These are phyloP conservation scores for Oreortyx pictus DNA, from an alignment of 2,797 vertebrate genomes.

Conservation along the genomic window DNA sequence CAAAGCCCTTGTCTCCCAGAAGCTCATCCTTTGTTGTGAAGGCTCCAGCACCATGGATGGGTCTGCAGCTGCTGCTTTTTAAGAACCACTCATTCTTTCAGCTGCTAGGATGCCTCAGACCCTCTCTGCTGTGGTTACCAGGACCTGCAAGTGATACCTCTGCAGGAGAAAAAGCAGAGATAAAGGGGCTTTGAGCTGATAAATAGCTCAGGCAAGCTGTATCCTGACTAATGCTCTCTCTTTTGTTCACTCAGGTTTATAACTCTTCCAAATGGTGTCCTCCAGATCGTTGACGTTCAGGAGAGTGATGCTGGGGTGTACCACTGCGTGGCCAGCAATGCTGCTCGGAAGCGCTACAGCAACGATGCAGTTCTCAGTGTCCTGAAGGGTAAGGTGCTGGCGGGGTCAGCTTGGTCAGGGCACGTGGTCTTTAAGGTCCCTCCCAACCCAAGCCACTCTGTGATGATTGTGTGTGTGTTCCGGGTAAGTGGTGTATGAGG, in stretches of 20 bases:
- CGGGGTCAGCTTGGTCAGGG: not conserved
- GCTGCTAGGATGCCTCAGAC: not conserved
- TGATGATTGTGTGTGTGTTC: not conserved
- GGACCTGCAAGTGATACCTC: not conserved
- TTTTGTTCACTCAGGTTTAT: constrained; percentile 84
- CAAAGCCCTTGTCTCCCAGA: not conserved
- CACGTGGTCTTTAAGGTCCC: not conserved
- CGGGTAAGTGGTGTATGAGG: rapidly evolving
- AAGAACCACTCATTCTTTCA: not conserved
- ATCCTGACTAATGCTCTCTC: not conserved
- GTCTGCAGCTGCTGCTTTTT: not conserved
- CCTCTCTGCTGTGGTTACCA: not conserved
- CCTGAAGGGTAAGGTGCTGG: constrained; percentile 80
- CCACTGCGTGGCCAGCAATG: constrained; percentile 89
- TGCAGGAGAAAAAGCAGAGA: not conserved
- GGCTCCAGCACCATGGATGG: rapidly evolving
- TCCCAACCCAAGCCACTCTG: not conserved
- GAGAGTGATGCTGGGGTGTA: constrained; percentile 87
- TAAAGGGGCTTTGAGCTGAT: not conserved
- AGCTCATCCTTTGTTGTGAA: not conserved
- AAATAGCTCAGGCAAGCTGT: not conserved
- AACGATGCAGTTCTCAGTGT: constrained; percentile 85
- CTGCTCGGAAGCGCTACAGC: constrained; percentile 86
- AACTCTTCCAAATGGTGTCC: constrained; percentile 92
- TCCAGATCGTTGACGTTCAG: constrained; percentile 91